These are phyloP conservation scores for Euschistus heros DNA, from an alignment of 1,140 invertebrate genomes.

Conservation along the genomic window DNA sequence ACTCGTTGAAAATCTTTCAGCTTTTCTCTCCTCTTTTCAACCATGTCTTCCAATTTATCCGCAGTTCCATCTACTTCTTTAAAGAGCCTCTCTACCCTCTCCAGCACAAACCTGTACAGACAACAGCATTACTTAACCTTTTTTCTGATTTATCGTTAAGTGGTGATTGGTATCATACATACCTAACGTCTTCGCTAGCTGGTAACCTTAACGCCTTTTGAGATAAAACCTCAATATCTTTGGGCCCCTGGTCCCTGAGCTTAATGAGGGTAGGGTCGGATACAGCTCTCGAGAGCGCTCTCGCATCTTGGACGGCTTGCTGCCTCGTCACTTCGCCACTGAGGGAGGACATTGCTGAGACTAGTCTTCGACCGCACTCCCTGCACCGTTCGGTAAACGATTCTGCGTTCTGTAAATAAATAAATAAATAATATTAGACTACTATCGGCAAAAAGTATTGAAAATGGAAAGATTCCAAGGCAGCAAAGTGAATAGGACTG, in stretches of 20 bases:
- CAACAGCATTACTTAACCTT: not conserved
- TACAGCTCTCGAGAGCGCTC: conserved; percentile 30
- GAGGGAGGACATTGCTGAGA: conserved; percentile 38
- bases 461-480: no score
- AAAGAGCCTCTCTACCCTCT: conserved; percentile 40
- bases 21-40: conserved; percentile 42
- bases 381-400: conserved; percentile 41
- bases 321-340: conserved; percentile 27
- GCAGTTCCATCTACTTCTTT: conserved; percentile 43
- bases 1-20: conserved; percentile 42
- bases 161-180: not conserved
- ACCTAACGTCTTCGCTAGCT: conserved; percentile 36
- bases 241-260: conserved; percentile 39
- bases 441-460: no score
- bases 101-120: conserved; percentile 32
- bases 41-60: conserved; percentile 42
- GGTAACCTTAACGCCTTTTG: conserved; percentile 38
- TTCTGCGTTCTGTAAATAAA: conserved; percentile 37
- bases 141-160: not conserved
- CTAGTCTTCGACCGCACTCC: conserved; percentile 39
- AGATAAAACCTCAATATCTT: conserved; percentile 38
- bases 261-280: conserved; percentile 41
- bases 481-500: no score
- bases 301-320: conserved; percentile 23
- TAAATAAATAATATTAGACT: not conserved